These are phyloP conservation scores for Rostratula benghalensis DNA, from an alignment of 2,113 vertebrate genomes.

Conservation along the genomic window DNA sequence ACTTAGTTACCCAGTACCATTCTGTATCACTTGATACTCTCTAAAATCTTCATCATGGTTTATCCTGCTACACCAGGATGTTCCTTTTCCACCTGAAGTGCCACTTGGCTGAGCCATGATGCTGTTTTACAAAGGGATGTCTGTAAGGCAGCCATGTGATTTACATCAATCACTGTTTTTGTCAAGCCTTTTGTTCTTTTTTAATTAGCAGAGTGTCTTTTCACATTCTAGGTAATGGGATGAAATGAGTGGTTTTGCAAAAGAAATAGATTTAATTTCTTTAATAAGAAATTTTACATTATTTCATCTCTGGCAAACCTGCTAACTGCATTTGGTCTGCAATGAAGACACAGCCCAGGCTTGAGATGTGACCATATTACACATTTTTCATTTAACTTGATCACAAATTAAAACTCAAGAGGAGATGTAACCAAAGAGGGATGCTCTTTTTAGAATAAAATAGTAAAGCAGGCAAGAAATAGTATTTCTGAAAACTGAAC, in stretches of 20 bases:
- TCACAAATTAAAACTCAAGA: neutral
- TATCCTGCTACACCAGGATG: neutral
- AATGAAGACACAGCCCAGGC: neutral
- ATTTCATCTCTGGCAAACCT: neutral
- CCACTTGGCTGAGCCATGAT: neutral
- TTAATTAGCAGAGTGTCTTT: neutral
- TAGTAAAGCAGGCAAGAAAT: neutral
- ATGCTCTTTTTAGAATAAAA: neutral
- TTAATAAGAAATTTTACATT: neutral
- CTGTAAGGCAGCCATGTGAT: neutral
- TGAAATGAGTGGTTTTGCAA: neutral
- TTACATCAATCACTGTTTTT: neutral
- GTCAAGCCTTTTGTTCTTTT: neutral
- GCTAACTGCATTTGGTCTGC: neutral
- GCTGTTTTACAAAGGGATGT: neutral
- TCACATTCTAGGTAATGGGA: neutral
- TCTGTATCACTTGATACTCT: neutral
- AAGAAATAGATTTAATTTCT: neutral
- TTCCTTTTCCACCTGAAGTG: neutral
- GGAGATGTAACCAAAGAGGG: neutral
- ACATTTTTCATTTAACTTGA: neutral
- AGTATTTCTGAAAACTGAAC: neutral
- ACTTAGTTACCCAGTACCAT: accelerated
- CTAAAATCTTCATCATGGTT: neutral
- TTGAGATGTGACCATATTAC: neutral